Evolutionary conservation across 2,113 vertebrate species (phyloP).

Genomic region (Emydocephalus ijimae): DNA sequence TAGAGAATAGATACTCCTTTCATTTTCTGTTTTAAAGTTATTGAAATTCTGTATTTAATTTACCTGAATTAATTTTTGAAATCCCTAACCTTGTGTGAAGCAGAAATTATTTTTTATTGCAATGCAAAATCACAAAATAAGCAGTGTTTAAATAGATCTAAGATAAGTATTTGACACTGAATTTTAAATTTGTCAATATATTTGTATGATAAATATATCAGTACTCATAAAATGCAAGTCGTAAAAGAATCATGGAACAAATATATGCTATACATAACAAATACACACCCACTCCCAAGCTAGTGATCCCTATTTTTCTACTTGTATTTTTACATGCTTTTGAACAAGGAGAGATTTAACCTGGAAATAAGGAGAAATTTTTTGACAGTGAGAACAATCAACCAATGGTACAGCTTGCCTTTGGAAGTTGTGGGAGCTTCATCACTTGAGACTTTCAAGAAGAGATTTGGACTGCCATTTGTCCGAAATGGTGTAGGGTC

Average conservation of each 20-base stretch:
- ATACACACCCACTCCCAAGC: neutral
- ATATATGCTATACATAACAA: neutral
- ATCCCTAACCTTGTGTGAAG: neutral
- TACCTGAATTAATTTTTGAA: slow-evolving; percentile 1
- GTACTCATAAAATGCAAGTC: neutral
- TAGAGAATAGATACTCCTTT: neutral
- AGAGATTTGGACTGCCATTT: no score
- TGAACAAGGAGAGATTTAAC: no score
- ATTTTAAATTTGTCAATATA: neutral
- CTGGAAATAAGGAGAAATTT: no score
- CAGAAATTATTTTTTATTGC: neutral
- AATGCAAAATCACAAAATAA: neutral
- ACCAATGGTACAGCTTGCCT: no score
- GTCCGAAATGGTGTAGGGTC: no score
- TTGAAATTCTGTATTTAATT: neutral
- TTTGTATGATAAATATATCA: neutral
- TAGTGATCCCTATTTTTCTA: no score
- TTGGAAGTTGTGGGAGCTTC: no score
- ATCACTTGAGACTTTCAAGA: no score
- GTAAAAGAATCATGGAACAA: neutral
- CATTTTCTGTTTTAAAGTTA: neutral
- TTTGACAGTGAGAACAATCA: no score
- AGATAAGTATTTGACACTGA: neutral
- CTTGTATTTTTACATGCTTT: no score
- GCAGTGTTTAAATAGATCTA: neutral